Base-by-base conservation (phyloP, 2,797 vertebrate genomes). In the Euphonia xanthogaster region DNA sequence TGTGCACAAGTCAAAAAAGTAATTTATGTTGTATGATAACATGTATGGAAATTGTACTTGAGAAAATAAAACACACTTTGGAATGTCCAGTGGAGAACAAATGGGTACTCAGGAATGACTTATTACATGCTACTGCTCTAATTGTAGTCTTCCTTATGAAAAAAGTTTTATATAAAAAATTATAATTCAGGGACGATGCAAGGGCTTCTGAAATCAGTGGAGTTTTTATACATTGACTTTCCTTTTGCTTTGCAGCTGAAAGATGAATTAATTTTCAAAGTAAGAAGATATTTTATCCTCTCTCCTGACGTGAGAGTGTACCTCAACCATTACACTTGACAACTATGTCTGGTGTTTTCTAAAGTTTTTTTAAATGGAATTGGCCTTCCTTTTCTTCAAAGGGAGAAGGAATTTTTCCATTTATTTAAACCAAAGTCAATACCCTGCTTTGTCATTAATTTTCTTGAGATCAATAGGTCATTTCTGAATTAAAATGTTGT, bases 391-490 rank as follows among this genome's bases (percentile, higher is more conserved):
- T 94, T 82, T 62, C 44, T 61, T 91, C 67, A 62, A 68, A 86
- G 28, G 14, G 10, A 71, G n/a, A 73, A 76, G 62, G 24, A 91
- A 28, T 11, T 23, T 81, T 96, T 91, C 50, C 23, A 75, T 17
- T 84, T 76, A 79, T 93, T 93, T 71, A 75, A 77, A 76, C 6
- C n/a, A 91, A 76, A 91, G 87, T 93, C 83, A 77, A 61, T 91
- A 58, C 28, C 30, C 37, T 77, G 66, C 21, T 86, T 75, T 78
- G 58, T 24, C 17, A 80, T 91, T 93, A 92, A 89, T 92, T 85
- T 50, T 33, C 8, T 37, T 58, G 31, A 88, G 75, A 93, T 90
- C 75, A 80, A 63, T 66, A 87, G 40, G 57, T 80, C 35, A 77
- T 86, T 82, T 87, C 27, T 86, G 68, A 80, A 80, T 85, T 72